Evolutionary conservation across 2,797 vertebrate species (phyloP), one percentile per base, ranked within the genome.

Genomic region (Morelia viridis): DNA sequence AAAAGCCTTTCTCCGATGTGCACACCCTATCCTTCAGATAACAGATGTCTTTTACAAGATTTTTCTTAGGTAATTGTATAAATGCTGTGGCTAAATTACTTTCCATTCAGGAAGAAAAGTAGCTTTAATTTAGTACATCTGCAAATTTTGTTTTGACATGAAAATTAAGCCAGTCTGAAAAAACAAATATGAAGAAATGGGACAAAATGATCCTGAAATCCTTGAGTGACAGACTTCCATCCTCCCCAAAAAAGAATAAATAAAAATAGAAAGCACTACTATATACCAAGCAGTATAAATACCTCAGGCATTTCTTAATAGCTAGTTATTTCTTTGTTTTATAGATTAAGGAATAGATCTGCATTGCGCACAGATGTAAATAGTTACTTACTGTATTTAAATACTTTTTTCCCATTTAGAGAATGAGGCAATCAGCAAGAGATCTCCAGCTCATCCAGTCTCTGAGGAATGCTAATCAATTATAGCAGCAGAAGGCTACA

Each of bases 401-500:
- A 92, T 94, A 83, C n/a, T 31, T 93, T 35, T 93, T 61, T 93
- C 62, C 57, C 91, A n/a, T 91, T 62, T 24, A 68, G 92, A 93
- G 46, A 64, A 50, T 94, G 64, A 92, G 92, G 65, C 4, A 90
- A 91, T 89, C 4, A 56, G 56, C 35, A 84, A 84, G 7, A 71
- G 93, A 95, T 94, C 12, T 19, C 84, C 83, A 5, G 90, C 5
- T 71, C 68, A 64, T 28, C 90, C 92, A 93, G 76, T 92, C 95
- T 94, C 94, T 94, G 89, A 95, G 93, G 93, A 95, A 96, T 95
- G 94, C 92, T 96, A 94, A 95, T 96, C 90, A 92, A 91, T 95
- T 91, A 90, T 85, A 91, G 87, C 94, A 92, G 92, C 91, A 96
- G 90, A 93, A 96, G 96, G 93, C 94, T 93, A 93, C 93, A 94